Evolutionary conservation across 2,888 invertebrate genomes (phyloP).

Genomic region (Platycheirus albimanus): DNA sequence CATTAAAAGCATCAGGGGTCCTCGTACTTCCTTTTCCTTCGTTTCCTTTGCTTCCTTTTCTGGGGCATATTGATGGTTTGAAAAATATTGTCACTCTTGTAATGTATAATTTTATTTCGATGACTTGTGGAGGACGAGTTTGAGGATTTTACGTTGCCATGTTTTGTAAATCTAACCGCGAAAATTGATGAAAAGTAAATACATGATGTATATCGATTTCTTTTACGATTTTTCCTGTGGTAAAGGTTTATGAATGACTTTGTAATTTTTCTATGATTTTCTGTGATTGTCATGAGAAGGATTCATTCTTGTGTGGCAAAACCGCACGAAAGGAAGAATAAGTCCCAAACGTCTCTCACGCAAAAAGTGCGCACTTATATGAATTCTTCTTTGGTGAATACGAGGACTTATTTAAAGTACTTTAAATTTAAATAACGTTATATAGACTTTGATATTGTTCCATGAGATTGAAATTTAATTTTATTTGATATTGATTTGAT

Average conservation of each 20-base stretch:
- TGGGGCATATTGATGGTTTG: neutral
- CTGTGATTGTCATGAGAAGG: neutral
- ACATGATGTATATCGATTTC: neutral
- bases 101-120: neutral
- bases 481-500: constrained; percentile 13
- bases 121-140: neutral
- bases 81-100: neutral
- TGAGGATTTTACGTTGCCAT: too few relatives aligned
- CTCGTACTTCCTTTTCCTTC: neutral
- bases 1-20: neutral
- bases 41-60: too few relatives aligned
- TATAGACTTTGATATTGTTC: constrained; percentile 3
- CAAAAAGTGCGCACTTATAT: too few relatives aligned
- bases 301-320: neutral
- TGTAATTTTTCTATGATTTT: neutral
- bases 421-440: constrained; percentile 10
- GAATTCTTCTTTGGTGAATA: neutral
- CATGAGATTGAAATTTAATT: constrained; percentile 24
- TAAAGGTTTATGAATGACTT: neutral
- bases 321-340: neutral
- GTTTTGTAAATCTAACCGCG: too few relatives aligned
- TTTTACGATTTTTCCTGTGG: neutral
- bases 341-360: neutral
- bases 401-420: constrained; percentile 10
- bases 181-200: constrained; percentile 13